Percentiles rank a stretch among this genome's conserved stretches.
These are phyloP conservation scores for Tyria jacobaeae DNA, from an alignment of 2,888 invertebrate genomes.

Conservation along the genomic window DNA sequence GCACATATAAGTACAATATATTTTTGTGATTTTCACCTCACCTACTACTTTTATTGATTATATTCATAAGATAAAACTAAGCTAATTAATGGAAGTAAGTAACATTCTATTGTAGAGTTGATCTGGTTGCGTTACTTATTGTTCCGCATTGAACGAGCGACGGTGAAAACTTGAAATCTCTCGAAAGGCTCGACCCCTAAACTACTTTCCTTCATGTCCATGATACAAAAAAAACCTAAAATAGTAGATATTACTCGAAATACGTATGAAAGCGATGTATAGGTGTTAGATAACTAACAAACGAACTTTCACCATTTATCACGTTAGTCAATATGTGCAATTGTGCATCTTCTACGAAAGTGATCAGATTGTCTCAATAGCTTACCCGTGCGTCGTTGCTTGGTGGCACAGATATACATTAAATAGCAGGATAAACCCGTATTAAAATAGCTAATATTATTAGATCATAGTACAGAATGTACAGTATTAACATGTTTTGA, in stretches of 20 bases:
- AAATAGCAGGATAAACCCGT: background rate
- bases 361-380: background rate
- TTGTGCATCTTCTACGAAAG: constrained; percentile 10
- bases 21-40: too few relatives aligned
- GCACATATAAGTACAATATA: too few relatives aligned
- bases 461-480: background rate
- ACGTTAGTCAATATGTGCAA: constrained; percentile 7
- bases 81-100: constrained; percentile 8
- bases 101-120: constrained; percentile 1
- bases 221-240: background rate
- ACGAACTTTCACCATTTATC: constrained; percentile 24
- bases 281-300: constrained; percentile 17
- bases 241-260: background rate
- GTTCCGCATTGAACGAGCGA: background rate
- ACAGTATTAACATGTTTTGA: constrained; percentile 12
- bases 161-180: constrained; percentile 6
- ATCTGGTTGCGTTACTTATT: background rate
- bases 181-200: background rate
- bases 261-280: constrained; percentile 5
- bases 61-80: background rate
- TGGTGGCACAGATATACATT: background rate
- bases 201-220: too few relatives aligned
- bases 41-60: background rate
- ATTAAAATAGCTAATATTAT: background rate
- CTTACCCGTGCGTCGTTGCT: background rate